Conservation (phyloP, 1,140 invertebrate species). For the Trachymyrmex cornetzi region DNA sequence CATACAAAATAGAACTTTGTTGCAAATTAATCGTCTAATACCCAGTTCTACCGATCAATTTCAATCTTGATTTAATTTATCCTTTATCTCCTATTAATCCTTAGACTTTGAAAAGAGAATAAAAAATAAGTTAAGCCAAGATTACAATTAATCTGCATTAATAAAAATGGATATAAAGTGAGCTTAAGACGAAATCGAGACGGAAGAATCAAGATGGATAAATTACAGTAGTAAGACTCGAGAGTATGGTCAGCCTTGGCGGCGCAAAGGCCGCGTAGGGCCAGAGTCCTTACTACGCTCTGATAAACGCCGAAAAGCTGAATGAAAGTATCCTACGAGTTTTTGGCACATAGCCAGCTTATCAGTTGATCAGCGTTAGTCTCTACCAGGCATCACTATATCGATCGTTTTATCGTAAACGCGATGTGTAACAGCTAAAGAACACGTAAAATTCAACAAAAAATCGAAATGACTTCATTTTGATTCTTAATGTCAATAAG, state of each 20-base stretch:
- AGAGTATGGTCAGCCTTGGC: background rate
- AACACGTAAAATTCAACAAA: too few relatives aligned
- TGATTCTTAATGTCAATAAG: too few relatives aligned
- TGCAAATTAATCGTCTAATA: background rate
- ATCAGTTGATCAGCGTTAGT: constrained; percentile 63
- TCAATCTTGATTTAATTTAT: too few relatives aligned
- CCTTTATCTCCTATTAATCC: too few relatives aligned
- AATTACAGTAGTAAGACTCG: constrained; percentile 22
- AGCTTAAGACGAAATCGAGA: too few relatives aligned
- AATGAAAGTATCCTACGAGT: constrained; percentile 68
- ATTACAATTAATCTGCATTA: too few relatives aligned
- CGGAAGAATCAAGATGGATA: background rate
- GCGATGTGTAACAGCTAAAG: background rate
- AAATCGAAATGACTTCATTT: too few relatives aligned
- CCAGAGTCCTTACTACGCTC: background rate
- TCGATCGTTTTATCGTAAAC: constrained; percentile 30
- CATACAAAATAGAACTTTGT: background rate
- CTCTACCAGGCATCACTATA: constrained; percentile 44
- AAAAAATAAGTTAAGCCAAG: too few relatives aligned
- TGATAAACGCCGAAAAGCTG: constrained; percentile 42
- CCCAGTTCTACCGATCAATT: too few relatives aligned
- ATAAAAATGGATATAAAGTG: background rate
- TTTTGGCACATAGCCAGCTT: constrained; percentile 58
- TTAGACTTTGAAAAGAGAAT: too few relatives aligned
- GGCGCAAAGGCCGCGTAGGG: background rate